phyloP scores from a whole-genome alignment of 2,888 invertebrate genomes.

The Oligia fasciuncula region DNA sequence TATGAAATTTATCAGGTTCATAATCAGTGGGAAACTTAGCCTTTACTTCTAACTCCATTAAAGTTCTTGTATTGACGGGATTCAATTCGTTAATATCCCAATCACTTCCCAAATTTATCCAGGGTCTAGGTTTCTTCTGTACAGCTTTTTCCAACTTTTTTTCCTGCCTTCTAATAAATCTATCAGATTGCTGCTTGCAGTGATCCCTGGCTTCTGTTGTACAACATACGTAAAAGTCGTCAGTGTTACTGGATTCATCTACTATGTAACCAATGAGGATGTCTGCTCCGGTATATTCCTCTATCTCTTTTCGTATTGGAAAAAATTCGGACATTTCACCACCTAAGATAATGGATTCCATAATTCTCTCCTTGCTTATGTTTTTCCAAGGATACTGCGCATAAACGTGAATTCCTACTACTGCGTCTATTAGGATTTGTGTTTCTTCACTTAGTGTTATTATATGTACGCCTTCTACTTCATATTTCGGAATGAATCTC shows the following conservation, averaged over 20 bases:
- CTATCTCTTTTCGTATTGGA: conserved; percentile 80
- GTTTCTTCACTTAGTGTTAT: conserved; percentile 89
- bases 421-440: conserved; percentile 91
- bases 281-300: conserved; percentile 81
- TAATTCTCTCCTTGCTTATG: conserved; percentile 90
- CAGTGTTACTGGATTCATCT: conserved; percentile 90
- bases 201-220: conserved; percentile 89
- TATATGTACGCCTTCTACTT: conserved; percentile 89
- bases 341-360: conserved; percentile 90
- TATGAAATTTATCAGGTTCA: conserved; percentile 85
- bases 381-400: conserved; percentile 94
- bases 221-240: conserved; percentile 93
- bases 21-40: conserved; percentile 90
- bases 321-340: conserved; percentile 87
- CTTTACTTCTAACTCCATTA: conserved; percentile 92
- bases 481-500: conserved; percentile 86
- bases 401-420: conserved; percentile 92
- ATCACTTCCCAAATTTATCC: conserved; percentile 92
- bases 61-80: conserved; percentile 88
- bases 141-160: conserved; percentile 90
- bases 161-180: conserved; percentile 90
- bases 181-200: conserved; percentile 87
- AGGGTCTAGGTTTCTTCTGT: conserved; percentile 89
- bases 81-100: conserved; percentile 89
- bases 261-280: conserved; percentile 92